Conservation (phyloP, 2,113 vertebrate species). For the human (Homo sapiens) region GRCh38 chr9:119771001-119771500, state of each 20-base stretch:
- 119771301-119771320: constrained; percentile 28
- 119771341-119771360: constrained; percentile 34
- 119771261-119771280: constrained; percentile 43
- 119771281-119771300: constrained; percentile 62
- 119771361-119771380: background rate
- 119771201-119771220: background rate
- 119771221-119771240: constrained; percentile 37
- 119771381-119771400: background rate
- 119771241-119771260: constrained; percentile 47
- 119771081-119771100: background rate
- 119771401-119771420: background rate
- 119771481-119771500: background rate
- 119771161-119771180: background rate
- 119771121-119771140: background rate
- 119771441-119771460: background rate
- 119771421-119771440: background rate
- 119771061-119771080: background rate
- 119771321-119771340: background rate
- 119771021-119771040: background rate
- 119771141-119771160: background rate
- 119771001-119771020: background rate
- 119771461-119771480: background rate
- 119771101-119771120: background rate
- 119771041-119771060: background rate
- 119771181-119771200: background rate